Evolutionary conservation across 2,888 invertebrate species (phyloP).

Genomic region (Leptopilina drosophilae): DNA sequence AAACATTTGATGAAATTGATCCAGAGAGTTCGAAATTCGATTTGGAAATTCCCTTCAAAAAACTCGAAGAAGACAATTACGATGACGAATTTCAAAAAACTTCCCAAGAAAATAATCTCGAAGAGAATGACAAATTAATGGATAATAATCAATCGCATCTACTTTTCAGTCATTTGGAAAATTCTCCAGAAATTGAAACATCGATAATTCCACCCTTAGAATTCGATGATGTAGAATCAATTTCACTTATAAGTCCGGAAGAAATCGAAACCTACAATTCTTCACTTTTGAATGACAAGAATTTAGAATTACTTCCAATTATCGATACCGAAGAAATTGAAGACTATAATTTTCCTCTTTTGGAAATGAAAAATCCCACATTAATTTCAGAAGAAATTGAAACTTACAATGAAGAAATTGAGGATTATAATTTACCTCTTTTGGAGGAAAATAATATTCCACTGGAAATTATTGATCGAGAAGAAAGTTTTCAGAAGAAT

Average conservation of each 20-base stretch:
- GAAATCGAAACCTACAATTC: not conserved
- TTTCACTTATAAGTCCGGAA: not conserved
- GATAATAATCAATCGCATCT: constrained; percentile 6
- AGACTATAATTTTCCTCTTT: not conserved
- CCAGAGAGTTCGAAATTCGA: not conserved
- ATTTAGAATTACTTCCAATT: not conserved
- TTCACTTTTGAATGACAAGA: not conserved
- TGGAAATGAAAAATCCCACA: not conserved
- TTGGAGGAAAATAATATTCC: not conserved
- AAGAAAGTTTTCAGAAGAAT: not conserved
- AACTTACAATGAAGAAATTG: not conserved
- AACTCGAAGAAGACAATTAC: not conserved
- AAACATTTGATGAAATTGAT: constrained; percentile 33
- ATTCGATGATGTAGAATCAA: not conserved
- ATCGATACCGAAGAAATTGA: not conserved
- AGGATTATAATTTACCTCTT: not conserved
- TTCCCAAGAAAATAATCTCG: not conserved
- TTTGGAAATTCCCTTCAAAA: not conserved
- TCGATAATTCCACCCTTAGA: not conserved
- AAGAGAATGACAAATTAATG: not conserved
- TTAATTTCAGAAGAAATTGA: not conserved
- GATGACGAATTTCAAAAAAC: not conserved
- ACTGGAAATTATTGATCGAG: not conserved
- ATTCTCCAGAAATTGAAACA: not conserved
- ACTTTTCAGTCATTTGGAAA: not conserved